Evolutionary conservation across 2,113 vertebrate genomes (phyloP), one percentile per base, ranked within the genome.

Genomic region (Conger conger): DNA sequence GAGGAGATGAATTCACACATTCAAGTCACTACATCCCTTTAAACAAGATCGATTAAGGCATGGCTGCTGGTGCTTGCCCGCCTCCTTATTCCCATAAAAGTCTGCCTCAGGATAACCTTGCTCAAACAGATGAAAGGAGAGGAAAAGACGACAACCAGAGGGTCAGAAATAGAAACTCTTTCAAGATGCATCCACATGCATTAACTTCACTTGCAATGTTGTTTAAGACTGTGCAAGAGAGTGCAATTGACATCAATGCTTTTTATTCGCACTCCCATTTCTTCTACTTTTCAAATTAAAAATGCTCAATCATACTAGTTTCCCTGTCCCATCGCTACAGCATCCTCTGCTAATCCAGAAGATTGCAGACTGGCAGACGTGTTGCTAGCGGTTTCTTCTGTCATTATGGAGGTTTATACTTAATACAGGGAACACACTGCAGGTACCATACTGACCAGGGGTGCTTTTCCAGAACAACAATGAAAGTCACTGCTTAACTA

Each of bases 101-200:
- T 80, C 89, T 89, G 93, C 94, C 93, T 92, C 87, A 27, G 94
- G 93, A 94, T 90, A 94, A 94, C 92, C 93, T 93, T 91, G 91
- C 87, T 85, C 86, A 87, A 86, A 90, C 91, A 91, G 92, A 93
- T 94, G 91, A 94, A 95, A 94, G 92, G 86, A 90, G 91, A 86
- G 89, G 18, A 87, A 87, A 91, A 93, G 89, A 91, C 90, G 90
- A 92, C 88, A 92, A 93, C 88, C 83, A 0, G 91, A 90, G 90
- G 82, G 92, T 89, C n/a, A 84, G 88, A 84, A 90, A 90, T 89
- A 86, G n/a, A n/a, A 91, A 88, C 90, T 93, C 89, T 87, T 35
- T 90, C 89, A 91, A 83, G 83, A 85, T 85, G 88, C 86, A 86
- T 89, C 89, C 92, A 90, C 91, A 91, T 86, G 54, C 86, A 84